These are phyloP conservation scores for Trachemys scripta DNA, from an alignment of 2,113 vertebrate species.

Conservation along the genomic window DNA sequence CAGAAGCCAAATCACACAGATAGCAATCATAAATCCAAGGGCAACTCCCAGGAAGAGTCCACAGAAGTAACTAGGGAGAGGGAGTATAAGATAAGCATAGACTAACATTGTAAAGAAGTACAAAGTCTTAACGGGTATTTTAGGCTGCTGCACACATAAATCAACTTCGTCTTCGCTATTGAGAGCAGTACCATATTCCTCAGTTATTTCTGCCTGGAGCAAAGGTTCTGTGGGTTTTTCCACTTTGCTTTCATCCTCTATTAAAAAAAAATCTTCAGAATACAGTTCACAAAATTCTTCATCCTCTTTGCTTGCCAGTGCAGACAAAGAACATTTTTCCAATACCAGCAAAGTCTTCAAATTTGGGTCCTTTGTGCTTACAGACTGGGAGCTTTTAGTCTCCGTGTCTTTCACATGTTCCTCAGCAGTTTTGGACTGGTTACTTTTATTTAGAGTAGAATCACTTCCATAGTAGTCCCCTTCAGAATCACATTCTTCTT, in stretches of 20 bases:
- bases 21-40: slow-evolving; percentile 91
- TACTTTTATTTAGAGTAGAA: slow-evolving; percentile 61
- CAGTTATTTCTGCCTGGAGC: slow-evolving; percentile 60
- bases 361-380: slow-evolving; percentile 77
- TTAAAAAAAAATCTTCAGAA: slow-evolving; percentile 91
- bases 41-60: slow-evolving; percentile 90
- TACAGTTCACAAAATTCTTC: slow-evolving; percentile 97
- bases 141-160: slow-evolving; percentile 65
- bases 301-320: slow-evolving; percentile 93
- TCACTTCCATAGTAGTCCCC: slow-evolving; percentile 81
- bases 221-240: slow-evolving; percentile 69
- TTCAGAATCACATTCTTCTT: slow-evolving; percentile 92
- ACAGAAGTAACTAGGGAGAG: slow-evolving; percentile 88
- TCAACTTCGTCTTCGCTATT: slow-evolving; percentile 86
- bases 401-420: slow-evolving; percentile 72
- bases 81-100: slow-evolving; percentile 92
- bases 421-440: slow-evolving; percentile 70
- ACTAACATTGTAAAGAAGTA: slow-evolving; percentile 88
- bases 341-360: slow-evolving; percentile 85
- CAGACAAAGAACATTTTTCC: slow-evolving; percentile 93
- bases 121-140: slow-evolving; percentile 87
- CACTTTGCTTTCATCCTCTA: slow-evolving; percentile 85
- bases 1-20: slow-evolving; percentile 93
- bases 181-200: slow-evolving; percentile 71
- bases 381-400: slow-evolving; percentile 49